These are phyloP conservation scores for Eucidaris tribuloides DNA, from an alignment of 35 echinoderm and acorn worm species.

Conservation along the genomic window DNA sequence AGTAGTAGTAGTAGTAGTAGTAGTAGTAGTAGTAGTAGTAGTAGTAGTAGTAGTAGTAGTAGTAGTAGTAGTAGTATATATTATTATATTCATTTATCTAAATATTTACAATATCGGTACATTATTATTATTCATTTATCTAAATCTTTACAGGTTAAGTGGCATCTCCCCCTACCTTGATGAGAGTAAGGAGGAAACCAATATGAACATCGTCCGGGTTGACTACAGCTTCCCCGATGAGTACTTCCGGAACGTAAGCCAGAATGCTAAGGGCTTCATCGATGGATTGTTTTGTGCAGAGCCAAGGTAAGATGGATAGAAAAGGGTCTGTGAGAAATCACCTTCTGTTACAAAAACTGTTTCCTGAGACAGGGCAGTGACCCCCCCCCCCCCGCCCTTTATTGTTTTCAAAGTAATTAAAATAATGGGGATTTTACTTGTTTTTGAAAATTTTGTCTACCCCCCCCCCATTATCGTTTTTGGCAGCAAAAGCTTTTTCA, in stretches of 20 bases:
- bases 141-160: constrained; percentile 72
- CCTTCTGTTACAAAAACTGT: too few species aligned
- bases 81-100: too few species aligned
- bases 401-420: background rate
- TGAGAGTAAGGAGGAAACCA: constrained; percentile 72
- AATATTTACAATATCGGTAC: too few species aligned
- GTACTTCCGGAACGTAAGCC: constrained; percentile 41
- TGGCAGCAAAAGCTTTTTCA: background rate
- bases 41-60: too few species aligned
- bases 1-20: too few species aligned
- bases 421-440: background rate
- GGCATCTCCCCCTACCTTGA: constrained; percentile 73
- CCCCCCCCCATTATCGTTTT: background rate
- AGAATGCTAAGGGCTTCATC: constrained; percentile 54
- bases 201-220: constrained; percentile 56
- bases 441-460: background rate
- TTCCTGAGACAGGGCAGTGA: background rate
- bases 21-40: too few species aligned
- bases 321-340: too few species aligned
- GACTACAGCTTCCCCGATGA: constrained; percentile 71
- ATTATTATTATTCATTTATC: too few species aligned
- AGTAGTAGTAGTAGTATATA: too few species aligned
- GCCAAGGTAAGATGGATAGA: constrained; percentile 50
- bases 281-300: constrained; percentile 15
- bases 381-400: background rate